Base-by-base conservation (phyloP, 1,140 invertebrate genomes). In the Drosophila tani region DNA sequence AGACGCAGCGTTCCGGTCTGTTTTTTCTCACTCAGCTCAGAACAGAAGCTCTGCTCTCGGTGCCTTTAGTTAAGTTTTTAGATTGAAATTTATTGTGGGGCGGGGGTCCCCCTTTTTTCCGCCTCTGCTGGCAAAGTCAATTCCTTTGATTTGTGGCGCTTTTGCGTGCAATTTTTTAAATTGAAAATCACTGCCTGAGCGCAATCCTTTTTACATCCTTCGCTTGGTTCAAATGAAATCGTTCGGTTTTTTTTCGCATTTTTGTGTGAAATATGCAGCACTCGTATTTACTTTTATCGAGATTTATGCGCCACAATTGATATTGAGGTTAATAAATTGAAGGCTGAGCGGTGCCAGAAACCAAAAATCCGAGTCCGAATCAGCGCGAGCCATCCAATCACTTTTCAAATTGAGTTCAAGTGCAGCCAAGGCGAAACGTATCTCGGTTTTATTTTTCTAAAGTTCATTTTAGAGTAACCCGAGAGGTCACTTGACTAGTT, bases 141-240 rank as follows among this genome's bases (percentile, higher is more conserved):
- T 88, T 88, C 85, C 85, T 88, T 88, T 88, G 85, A 88, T 88
- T 88, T 88, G 85, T 88, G 85, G 85, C 85, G 85, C 85, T 88
- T 85, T 88, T 88, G 85, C 85, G 85, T 88, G 85, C 85, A 90
- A 90, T 88, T 88, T 88, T 88, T 90, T 79, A 88, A 88, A 90
- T 88, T 90, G 85, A 88, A 88, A 88, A 90, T 88, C 85, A 88
- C 85, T 90, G 85, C 85, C 79, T 64, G 65, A 69, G 78, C 81
- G 73, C 81, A 88, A 88, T 88, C 85, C 85, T 88, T 88, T 87
- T 90, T 82, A 88, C 79, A 85, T 90, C 85, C 85, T 90, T 76
- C 47, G 67, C 67, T 69, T 55, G 53, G 32, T 40, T 71, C 77
- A 88, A 88, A 84, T 88, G 85, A 90, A 90, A 90, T 90, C 78